A percentile compares a stretch with the other conserved stretches of the same genome.
phyloP scores from a whole-genome alignment of 2,888 invertebrate genomes.

The Drosophila gaucha region DNA sequence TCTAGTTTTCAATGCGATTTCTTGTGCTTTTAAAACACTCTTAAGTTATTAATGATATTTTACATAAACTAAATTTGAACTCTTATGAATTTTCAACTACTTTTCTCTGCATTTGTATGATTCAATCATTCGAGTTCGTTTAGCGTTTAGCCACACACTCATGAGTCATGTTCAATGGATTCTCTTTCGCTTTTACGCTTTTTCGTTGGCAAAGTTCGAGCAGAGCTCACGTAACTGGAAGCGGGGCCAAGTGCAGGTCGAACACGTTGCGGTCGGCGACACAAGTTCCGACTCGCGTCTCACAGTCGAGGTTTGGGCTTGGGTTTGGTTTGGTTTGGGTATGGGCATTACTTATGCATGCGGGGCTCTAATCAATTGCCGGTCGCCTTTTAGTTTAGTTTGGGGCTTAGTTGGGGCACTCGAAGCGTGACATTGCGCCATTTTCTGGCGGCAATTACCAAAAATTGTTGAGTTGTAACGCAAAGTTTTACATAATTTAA shows the following conservation, averaged over 20 bases:
- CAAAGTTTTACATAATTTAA: slow-evolving; percentile 76
- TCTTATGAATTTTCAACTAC: background rate
- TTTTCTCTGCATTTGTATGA: background rate
- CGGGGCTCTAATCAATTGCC: slow-evolving; percentile 73
- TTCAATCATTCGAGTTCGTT: slow-evolving; percentile 17
- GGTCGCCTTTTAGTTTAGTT: slow-evolving; percentile 65
- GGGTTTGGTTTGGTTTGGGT: background rate
- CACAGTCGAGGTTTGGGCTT: background rate
- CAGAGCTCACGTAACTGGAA: slow-evolving; percentile 43
- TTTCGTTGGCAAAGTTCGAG: slow-evolving; percentile 28
- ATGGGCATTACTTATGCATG: slow-evolving; percentile 51
- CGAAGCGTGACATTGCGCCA: slow-evolving; percentile 79
- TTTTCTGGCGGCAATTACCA: slow-evolving; percentile 74
- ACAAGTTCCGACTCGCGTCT: slow-evolving; percentile 13
- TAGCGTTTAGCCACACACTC: slow-evolving; percentile 9
- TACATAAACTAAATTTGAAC: background rate
- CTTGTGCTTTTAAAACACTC: too few species aligned
- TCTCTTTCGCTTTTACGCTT: slow-evolving; percentile 14
- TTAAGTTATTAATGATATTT: background rate
- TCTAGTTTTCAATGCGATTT: background rate
- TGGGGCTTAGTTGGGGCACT: slow-evolving; percentile 33
- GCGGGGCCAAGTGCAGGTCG: slow-evolving; percentile 42
- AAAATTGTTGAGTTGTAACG: slow-evolving; percentile 68
- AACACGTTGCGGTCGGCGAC: slow-evolving; percentile 18
- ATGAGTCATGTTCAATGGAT: slow-evolving; percentile 37